A percentile compares a stretch with the other conserved stretches of the same genome.
phyloP scores from a whole-genome alignment of 2,888 invertebrate species.

The Biston stratarius region DNA sequence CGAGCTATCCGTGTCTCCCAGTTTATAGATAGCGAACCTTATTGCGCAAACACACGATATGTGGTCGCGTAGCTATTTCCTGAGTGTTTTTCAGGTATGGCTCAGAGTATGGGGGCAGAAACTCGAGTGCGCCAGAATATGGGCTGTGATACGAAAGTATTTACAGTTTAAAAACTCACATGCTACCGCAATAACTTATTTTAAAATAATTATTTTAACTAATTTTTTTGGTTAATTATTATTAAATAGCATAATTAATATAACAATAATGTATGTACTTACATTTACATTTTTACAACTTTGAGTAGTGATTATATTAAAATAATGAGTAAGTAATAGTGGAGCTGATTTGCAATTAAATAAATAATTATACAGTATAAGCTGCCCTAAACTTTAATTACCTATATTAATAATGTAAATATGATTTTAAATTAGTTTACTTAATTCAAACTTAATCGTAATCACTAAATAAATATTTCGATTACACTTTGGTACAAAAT shows the following conservation, averaged over 20 bases:
- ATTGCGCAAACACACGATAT: too few relatives aligned
- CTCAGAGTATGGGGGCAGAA: too few relatives aligned
- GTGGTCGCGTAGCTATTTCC: too few relatives aligned
- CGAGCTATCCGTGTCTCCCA: too few relatives aligned
- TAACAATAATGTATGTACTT: neutral
- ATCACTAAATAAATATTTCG: conserved; percentile 16
- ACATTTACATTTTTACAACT: conserved; percentile 3
- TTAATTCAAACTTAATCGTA: neutral
- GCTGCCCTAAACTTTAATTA: conserved; percentile 1
- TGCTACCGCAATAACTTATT: neutral
- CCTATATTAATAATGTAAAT: neutral
- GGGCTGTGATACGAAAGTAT: neutral
- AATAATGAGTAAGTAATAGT: conserved; percentile 7
- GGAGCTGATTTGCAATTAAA: neutral
- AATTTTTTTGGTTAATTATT: neutral
- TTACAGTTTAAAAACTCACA: conserved; percentile 1
- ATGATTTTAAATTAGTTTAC: conserved; percentile 7
- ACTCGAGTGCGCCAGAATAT: neutral
- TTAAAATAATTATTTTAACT: neutral
- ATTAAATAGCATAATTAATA: neutral
- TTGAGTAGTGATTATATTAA: neutral
- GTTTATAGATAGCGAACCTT: too few relatives aligned
- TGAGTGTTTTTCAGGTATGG: too few relatives aligned
- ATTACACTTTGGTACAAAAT: conserved; percentile 40
- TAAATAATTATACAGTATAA: neutral